These are phyloP conservation scores for Altica lythri DNA, from an alignment of 2,888 invertebrate species.

Conservation along the genomic window DNA sequence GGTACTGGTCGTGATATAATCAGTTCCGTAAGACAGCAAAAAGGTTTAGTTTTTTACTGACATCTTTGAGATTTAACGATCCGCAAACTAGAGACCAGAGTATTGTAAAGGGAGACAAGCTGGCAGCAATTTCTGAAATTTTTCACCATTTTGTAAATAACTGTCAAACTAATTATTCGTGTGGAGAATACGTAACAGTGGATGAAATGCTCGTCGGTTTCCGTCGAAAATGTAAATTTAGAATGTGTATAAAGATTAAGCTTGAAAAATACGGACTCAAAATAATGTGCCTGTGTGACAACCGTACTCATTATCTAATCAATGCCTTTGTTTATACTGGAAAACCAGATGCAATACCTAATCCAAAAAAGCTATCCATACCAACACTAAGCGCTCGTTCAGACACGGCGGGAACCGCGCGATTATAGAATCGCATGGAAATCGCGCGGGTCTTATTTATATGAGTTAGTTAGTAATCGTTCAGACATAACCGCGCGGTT, in stretches of 20 bases:
- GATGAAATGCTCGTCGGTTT: constrained; percentile 27
- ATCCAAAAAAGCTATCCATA: constrained; percentile 19
- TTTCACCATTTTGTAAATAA: constrained; percentile 14
- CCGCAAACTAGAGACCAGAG: constrained; percentile 9
- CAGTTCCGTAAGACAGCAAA: constrained; percentile 16
- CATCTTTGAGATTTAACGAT: constrained; percentile 28
- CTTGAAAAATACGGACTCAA: constrained; percentile 31
- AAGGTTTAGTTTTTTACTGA: constrained; percentile 23
- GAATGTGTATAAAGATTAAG: constrained; percentile 32
- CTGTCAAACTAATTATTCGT: constrained; percentile 24
- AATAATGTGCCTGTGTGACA: constrained; percentile 31
- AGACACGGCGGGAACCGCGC: too few relatives aligned
- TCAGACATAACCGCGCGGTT: too few relatives aligned
- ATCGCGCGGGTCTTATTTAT: too few relatives aligned
- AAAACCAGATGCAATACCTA: constrained; percentile 20
- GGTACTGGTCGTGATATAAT: constrained; percentile 27
- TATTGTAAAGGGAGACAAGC: constrained; percentile 17
- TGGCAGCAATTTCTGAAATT: constrained; percentile 23
- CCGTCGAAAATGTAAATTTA: constrained; percentile 8
- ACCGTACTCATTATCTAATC: constrained; percentile 16
- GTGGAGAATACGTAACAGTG: constrained; percentile 15
- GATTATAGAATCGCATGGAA: too few relatives aligned
- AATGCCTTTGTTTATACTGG: constrained; percentile 23
- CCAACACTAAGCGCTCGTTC: too few relatives aligned
- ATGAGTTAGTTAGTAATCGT: too few relatives aligned